A percentile compares a stretch with the other conserved stretches of the same genome.
Conservation (phyloP, 2,888 invertebrate species). For the Xylocampa areola region DNA sequence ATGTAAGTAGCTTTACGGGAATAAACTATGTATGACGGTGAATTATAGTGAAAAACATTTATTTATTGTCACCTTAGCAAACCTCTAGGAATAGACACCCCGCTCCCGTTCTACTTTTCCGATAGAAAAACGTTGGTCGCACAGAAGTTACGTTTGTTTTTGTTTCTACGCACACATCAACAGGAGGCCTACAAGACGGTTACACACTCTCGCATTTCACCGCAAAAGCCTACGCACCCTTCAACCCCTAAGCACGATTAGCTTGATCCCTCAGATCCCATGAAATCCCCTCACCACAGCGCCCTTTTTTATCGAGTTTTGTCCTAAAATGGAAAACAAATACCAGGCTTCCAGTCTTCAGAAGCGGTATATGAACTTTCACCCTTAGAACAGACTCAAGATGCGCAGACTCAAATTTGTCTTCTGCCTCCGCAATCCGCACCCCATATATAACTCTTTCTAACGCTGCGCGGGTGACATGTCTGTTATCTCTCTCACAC, state of each 20-base stretch:
- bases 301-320: constrained; percentile 90
- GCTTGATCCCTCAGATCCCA: constrained; percentile 64
- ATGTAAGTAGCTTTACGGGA: too few species aligned
- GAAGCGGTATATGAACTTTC: constrained; percentile 74
- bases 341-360: constrained; percentile 81
- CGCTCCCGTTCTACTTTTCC: not conserved
- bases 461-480: constrained; percentile 64
- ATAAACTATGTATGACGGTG: too few species aligned
- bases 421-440: constrained; percentile 72
- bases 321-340: constrained; percentile 90
- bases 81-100: not conserved
- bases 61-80: not conserved
- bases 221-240: constrained; percentile 71
- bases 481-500: constrained; percentile 73
- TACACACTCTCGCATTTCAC: constrained; percentile 40
- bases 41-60: too few species aligned
- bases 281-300: constrained; percentile 63
- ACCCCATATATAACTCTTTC: constrained; percentile 81
- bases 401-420: constrained; percentile 85
- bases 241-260: constrained; percentile 70
- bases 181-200: constrained; percentile 25
- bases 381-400: constrained; percentile 84
- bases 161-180: constrained; percentile 55
- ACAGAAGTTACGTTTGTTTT: constrained; percentile 20
- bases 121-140: constrained; percentile 9